Evolutionary conservation across 2,113 vertebrate species (phyloP), one percentile per base, ranked within the genome.

Genomic region (Tenrec ecaudatus): DNA sequence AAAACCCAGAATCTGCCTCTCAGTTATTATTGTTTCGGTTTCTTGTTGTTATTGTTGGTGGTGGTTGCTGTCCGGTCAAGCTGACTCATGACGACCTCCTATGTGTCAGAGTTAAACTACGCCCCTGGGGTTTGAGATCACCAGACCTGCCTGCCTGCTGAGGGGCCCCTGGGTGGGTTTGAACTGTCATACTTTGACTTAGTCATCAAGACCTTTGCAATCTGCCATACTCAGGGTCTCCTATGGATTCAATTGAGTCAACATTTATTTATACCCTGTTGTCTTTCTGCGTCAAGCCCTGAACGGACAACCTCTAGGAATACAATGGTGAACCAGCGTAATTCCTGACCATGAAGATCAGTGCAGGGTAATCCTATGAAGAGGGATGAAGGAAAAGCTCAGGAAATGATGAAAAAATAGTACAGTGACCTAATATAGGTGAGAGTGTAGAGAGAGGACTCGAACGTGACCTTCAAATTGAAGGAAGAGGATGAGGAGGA

Each of bases 1-100:
- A 92, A 94, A 95, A 82, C 29, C 7, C 47, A 75, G 71, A 78
- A n/a, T 33, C 27, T 81, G 68, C 17, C 66, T 91, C 92, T 80
- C 81, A 81, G 57, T 87, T 76, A 75, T 29, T 85, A 64, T 71
- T 91, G 92, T 25, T 62, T n/a, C 47, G 11, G 47, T 53, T 53
- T 53, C 6, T 53, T 53, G 47, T 53, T 53, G 47, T 53, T 53
- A 53, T 85, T 64, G 71, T 36, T 73, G 31, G 6, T 71, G 19
- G 20, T 36, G 8, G 19, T 36, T 36, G 71, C 71, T 36, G 33
- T 73, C 71, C 0, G n/a, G 71, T 22, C 12, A 9, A 22, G 36
- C 33, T 73, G 71, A 73, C 19, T 73, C 33, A 20, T 73, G n/a
- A 19, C 2, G 3, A 36, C n/a, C 71, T 33, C 33, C 20, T 36